Percentiles rank a stretch among this genome's conserved stretches.
phyloP scores from a whole-genome alignment of 2,113 vertebrate species.

The Haplotaxodon microlepis region DNA sequence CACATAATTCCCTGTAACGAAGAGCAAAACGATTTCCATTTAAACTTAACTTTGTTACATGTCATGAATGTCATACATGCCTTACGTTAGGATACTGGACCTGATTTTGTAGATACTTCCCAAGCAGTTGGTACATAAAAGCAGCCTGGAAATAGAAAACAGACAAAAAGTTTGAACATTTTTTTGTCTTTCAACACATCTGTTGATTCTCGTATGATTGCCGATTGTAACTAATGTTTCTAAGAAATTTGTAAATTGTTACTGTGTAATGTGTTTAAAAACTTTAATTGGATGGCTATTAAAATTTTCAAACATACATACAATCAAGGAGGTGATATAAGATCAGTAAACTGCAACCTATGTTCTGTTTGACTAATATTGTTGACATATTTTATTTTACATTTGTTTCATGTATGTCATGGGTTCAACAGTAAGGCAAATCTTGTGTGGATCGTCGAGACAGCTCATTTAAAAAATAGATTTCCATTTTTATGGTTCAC shows the following conservation, averaged over 20 bases:
- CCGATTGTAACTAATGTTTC: not conserved
- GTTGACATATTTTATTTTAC: not conserved
- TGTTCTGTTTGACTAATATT: not conserved
- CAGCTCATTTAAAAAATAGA: not conserved
- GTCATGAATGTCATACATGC: not conserved
- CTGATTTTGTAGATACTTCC: slow-evolving; percentile 86
- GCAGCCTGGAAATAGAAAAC: slow-evolving; percentile 68
- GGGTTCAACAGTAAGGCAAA: not conserved
- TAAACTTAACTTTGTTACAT: not conserved
- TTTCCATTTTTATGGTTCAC: not conserved
- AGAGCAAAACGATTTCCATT: not conserved
- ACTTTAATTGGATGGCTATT: not conserved
- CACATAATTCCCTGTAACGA: slow-evolving; percentile 82
- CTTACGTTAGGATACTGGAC: slow-evolving; percentile 6
- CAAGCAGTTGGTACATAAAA: slow-evolving; percentile 86
- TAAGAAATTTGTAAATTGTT: not conserved
- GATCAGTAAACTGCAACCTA: not conserved
- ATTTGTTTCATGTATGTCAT: not conserved
- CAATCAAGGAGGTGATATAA: not conserved
- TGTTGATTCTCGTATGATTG: not conserved
- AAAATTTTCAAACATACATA: not conserved
- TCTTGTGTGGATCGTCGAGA: not conserved
- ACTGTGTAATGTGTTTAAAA: not conserved
- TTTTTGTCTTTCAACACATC: not conserved
- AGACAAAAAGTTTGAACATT: not conserved